phyloP scores from a whole-genome alignment of 2,113 vertebrate species.

The Mobula hypostoma region DNA sequence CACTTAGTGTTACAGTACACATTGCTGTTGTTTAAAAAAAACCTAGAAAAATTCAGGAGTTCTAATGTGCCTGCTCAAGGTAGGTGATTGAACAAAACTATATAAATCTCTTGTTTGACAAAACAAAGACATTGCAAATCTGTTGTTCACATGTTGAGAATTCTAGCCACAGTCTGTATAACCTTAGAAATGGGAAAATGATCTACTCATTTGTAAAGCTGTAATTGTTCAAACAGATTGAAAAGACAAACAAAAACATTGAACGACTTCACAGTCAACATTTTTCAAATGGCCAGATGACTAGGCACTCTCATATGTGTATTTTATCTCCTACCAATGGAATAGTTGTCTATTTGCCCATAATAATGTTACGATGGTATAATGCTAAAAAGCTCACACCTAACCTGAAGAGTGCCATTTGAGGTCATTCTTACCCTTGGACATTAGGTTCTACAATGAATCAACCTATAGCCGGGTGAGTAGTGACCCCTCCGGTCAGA shows the following conservation, averaged over 20 bases:
- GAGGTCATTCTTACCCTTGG: too few species aligned
- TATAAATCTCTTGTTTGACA: neutral
- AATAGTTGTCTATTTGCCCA: neutral
- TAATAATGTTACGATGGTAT: neutral
- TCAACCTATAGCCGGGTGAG: too few species aligned
- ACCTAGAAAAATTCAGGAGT: neutral
- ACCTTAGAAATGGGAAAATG: neutral
- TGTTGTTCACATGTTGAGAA: neutral
- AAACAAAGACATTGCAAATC: neutral
- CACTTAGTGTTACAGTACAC: neutral
- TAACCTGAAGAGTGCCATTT: too few species aligned
- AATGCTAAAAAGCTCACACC: neutral
- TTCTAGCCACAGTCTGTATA: neutral
- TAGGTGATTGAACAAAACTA: neutral
- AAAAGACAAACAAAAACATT: neutral
- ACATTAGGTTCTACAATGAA: too few species aligned
- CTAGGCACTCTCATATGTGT: neutral
- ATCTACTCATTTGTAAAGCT: slow-evolving; percentile 6
- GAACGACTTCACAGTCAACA: neutral
- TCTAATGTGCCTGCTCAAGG: neutral
- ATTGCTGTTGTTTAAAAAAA: neutral
- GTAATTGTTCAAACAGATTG: neutral
- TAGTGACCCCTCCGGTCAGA: too few species aligned
- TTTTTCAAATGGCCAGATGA: neutral
- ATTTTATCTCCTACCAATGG: neutral